Conservation (phyloP, 2,888 invertebrate species). For the Muschampia plurimacula region DNA sequence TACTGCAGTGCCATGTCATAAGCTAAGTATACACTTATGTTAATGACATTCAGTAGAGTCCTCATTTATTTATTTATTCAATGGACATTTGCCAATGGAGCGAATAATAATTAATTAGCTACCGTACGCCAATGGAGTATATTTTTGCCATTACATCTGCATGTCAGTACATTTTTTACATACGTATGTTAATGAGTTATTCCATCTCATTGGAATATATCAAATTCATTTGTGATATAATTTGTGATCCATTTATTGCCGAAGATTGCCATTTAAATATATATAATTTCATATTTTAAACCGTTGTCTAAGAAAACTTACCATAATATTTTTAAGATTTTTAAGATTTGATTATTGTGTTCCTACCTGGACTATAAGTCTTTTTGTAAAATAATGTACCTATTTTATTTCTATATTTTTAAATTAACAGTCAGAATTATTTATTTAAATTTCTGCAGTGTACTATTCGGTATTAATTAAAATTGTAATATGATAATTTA, state of each 20-base stretch:
- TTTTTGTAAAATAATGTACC: neutral
- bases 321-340: constrained; percentile 24
- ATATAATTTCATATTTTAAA: constrained; percentile 34
- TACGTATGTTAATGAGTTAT: neutral
- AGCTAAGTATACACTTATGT: too few relatives aligned
- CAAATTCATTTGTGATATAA: constrained; percentile 49
- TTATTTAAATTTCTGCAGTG: neutral
- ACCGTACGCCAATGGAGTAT: too few relatives aligned
- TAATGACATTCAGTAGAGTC: too few relatives aligned
- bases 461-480: neutral
- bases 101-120: too few relatives aligned
- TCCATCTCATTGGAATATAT: neutral
- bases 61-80: too few relatives aligned
- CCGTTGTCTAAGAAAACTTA: constrained; percentile 39
- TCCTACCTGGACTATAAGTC: constrained; percentile 10
- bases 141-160: neutral
- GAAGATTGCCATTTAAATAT: constrained; percentile 43
- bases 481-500: neutral
- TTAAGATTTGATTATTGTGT: constrained; percentile 18
- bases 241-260: constrained; percentile 51
- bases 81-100: too few relatives aligned
- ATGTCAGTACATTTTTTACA: neutral
- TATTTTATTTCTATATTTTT: neutral
- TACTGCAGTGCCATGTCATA: too few relatives aligned
- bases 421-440: neutral